Base-by-base conservation (phyloP, 2,113 vertebrate genomes). In the Salvelinus namaycush region DNA sequence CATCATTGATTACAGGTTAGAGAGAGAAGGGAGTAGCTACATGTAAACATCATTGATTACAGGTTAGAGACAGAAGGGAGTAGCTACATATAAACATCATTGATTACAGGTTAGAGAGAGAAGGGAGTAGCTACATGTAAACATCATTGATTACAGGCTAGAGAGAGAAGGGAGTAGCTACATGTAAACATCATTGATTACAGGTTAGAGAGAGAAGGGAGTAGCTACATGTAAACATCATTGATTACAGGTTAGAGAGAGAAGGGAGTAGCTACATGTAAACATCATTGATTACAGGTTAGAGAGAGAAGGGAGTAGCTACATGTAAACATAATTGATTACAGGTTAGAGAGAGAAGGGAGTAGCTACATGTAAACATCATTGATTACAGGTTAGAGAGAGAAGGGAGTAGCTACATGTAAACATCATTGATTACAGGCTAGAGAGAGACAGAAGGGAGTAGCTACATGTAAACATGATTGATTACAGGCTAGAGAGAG, bases 1-100 rank as follows among this genome's bases (percentile, higher is more conserved):
- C 31, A 79, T 80, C 79, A 87, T 77, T 87, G 80, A 81, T 84
- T 83, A 84, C 75, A 80, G 82, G 79, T 78, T 79, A 80, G 68
- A 74, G 72, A 80, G 78, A 44, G 62, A 29, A n/a, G 26, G 29
- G 65, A 31, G 29, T 67, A 13, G 65, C 0, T 67, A 14, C 65
- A 31, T 29, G 65, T 67, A 29, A 66, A 18, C 13, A 54, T 80
- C 77, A 87, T 79, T 87, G 82, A 81, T 82, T 83, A 84, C 77
- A 80, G 82, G 77, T 78, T 79, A 82, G 68, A 74, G 69, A 80
- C 76, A 44, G 39, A 44, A 34, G 31, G 5, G 31, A 34, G 31
- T 34, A 44, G 39, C 39, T 44, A 44, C 39, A 44, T 44, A 9
- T 44, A 11, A 44, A 44, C 8, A 44, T 44, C 8, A 44, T 44